Percentiles rank a stretch among this genome's conserved stretches.
These are phyloP conservation scores for Typhlichthys eigenmanni DNA, from an alignment of 2,797 vertebrate genomes.

Conservation along the genomic window DNA sequence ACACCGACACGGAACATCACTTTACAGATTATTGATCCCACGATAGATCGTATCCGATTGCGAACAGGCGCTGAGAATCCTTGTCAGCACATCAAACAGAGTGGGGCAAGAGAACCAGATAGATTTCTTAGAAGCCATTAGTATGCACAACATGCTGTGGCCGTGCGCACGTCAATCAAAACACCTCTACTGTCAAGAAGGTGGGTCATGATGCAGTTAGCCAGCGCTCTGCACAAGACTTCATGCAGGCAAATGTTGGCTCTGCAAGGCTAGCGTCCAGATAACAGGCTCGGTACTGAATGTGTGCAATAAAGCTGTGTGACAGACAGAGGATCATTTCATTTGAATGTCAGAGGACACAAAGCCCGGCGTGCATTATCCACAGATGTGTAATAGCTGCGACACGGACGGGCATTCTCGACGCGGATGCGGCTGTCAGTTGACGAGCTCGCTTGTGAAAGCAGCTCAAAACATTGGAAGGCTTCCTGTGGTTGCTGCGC, in stretches of 20 bases:
- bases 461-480: conserved; percentile 56
- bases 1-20: neutral
- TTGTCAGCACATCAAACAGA: conserved; percentile 67
- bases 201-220: too few relatives aligned
- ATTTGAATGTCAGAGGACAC: conserved; percentile 37
- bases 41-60: conserved; percentile 44
- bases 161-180: neutral
- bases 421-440: conserved; percentile 59
- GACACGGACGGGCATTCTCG: conserved; percentile 47
- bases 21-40: neutral
- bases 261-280: too few relatives aligned
- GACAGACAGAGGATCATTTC: conserved; percentile 40
- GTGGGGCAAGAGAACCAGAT: neutral
- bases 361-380: conserved; percentile 28
- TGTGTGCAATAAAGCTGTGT: conserved; percentile 21
- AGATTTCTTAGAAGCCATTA: too few relatives aligned
- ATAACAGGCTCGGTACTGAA: too few relatives aligned
- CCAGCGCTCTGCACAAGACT: too few relatives aligned
- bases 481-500: conserved; percentile 62
- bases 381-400: conserved; percentile 34
- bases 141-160: too few relatives aligned
- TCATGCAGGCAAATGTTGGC: too few relatives aligned
- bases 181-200: neutral
- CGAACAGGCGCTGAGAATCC: conserved; percentile 40
- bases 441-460: conserved; percentile 52